These are phyloP conservation scores for Nyleta sp. DNA, from an alignment of 2,888 invertebrate genomes.

Conservation along the genomic window DNA sequence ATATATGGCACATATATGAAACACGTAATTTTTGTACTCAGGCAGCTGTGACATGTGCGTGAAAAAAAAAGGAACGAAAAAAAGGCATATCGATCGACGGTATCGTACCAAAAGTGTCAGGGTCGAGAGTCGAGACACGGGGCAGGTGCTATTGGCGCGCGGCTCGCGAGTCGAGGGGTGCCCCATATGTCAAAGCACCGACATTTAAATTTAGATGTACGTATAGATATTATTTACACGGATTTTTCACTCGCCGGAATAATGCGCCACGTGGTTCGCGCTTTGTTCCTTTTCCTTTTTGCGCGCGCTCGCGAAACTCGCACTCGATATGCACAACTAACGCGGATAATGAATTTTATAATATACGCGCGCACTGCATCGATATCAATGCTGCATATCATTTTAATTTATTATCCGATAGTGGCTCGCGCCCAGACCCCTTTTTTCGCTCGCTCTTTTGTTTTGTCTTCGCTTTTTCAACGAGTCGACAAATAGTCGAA, in stretches of 20 bases:
- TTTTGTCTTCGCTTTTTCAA: constrained; percentile 2
- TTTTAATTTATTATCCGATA: constrained; percentile 44
- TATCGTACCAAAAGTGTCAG: constrained; percentile 63
- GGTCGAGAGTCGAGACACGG: constrained; percentile 59
- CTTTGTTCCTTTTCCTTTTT: constrained; percentile 31
- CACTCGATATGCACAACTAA: constrained; percentile 35
- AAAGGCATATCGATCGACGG: constrained; percentile 49
- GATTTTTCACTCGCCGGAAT: constrained; percentile 55
- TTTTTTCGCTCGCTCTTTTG: constrained; percentile 1
- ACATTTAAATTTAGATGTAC: constrained; percentile 64
- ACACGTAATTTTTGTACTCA: constrained; percentile 3
- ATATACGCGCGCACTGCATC: constrained; percentile 15
- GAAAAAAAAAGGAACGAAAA: constrained; percentile 19
- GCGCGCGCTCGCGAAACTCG: constrained; percentile 6
- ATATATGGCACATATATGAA: no score
- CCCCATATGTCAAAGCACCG: constrained; percentile 60
- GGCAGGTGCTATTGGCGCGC: constrained; percentile 55
- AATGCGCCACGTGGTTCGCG: constrained; percentile 43
- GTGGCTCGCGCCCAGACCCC: not conserved
- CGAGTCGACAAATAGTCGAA: no score
- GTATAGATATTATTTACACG: constrained; percentile 61
- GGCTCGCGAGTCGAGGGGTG: constrained; percentile 46
- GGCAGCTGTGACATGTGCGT: constrained; percentile 36
- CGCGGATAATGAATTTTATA: constrained; percentile 43
- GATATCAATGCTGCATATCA: constrained; percentile 43